Evolutionary conservation across 2,797 vertebrate species (phyloP).

Genomic region (Acanthopagrus latus): DNA sequence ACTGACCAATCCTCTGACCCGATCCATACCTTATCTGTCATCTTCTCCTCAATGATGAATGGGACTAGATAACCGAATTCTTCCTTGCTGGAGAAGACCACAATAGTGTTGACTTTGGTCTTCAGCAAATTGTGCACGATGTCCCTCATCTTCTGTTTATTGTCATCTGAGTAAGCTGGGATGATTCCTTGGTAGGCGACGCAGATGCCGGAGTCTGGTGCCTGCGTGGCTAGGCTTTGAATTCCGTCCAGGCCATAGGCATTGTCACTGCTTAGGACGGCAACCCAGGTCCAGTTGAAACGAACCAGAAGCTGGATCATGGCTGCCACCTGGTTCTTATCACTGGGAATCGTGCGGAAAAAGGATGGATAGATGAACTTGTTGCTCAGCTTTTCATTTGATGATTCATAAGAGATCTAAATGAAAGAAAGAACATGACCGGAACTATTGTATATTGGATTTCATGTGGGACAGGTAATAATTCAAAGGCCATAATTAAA

Average conservation of each 20-base stretch:
- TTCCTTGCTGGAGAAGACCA: slow-evolving; percentile 86
- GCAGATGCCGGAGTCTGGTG: slow-evolving; percentile 76
- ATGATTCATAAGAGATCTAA: slow-evolving; percentile 87
- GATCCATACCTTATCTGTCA: slow-evolving; percentile 88
- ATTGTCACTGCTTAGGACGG: slow-evolving; percentile 86
- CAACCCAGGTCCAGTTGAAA: slow-evolving; percentile 89
- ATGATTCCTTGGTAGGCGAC: slow-evolving; percentile 88
- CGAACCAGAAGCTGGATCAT: slow-evolving; percentile 82
- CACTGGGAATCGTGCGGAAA: slow-evolving; percentile 87
- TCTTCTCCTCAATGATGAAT: slow-evolving; percentile 78
- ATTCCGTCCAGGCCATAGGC: slow-evolving; percentile 85
- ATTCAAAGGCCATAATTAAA: neutral
- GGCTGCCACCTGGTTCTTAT: slow-evolving; percentile 86
- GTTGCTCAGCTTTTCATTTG: slow-evolving; percentile 80
- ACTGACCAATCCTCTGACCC: slow-evolving; percentile 89
- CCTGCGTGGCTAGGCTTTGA: slow-evolving; percentile 74
- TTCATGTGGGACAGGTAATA: neutral
- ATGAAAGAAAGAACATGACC: neutral
- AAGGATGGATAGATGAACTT: slow-evolving; percentile 84
- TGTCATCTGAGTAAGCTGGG: slow-evolving; percentile 38
- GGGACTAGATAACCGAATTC: slow-evolving; percentile 79
- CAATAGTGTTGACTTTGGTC: slow-evolving; percentile 83
- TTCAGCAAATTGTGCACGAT: slow-evolving; percentile 77
- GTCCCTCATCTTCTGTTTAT: slow-evolving; percentile 61
- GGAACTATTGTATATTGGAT: neutral